These are phyloP conservation scores for Rhizomys pruinosus DNA, from an alignment of 2,113 vertebrate genomes.

Conservation along the genomic window DNA sequence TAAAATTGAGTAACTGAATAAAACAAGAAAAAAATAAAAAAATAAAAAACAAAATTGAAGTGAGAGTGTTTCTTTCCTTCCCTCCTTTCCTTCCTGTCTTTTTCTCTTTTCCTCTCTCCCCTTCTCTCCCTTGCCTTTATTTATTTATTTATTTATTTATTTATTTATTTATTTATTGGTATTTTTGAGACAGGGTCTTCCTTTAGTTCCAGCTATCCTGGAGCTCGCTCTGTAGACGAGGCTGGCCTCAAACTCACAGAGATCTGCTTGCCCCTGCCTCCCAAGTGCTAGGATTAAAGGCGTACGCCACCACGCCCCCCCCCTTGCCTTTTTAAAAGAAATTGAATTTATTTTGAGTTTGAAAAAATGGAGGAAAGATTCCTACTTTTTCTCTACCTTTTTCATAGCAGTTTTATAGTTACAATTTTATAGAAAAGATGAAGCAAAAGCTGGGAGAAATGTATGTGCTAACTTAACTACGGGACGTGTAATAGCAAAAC, in stretches of 20 bases:
- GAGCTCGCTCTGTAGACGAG: no score
- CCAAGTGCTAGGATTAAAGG: no score
- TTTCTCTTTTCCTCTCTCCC: neutral
- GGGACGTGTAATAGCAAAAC: no score
- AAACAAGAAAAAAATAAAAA: neutral
- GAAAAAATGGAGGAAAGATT: neutral
- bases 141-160: no score
- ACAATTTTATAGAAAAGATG: neutral
- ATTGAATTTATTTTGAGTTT: neutral
- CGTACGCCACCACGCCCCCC: no score
- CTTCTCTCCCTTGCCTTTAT: neutral
- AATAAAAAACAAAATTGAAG: conserved; percentile 31
- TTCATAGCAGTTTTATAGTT: neutral
- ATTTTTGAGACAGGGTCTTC: no score
- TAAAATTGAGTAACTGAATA: conserved; percentile 61
- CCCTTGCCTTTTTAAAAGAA: no score
- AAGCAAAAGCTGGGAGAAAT: neutral
- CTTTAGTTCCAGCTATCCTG: no score
- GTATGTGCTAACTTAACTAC: neutral
- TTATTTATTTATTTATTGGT: no score
- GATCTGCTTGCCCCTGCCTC: no score
- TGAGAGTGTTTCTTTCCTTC: neutral
- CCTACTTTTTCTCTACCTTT: neutral
- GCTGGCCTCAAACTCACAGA: no score
- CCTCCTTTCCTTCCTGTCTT: accelerated